phyloP scores from a whole-genome alignment of 2,888 invertebrate genomes.

The Maniola hyperantus region DNA sequence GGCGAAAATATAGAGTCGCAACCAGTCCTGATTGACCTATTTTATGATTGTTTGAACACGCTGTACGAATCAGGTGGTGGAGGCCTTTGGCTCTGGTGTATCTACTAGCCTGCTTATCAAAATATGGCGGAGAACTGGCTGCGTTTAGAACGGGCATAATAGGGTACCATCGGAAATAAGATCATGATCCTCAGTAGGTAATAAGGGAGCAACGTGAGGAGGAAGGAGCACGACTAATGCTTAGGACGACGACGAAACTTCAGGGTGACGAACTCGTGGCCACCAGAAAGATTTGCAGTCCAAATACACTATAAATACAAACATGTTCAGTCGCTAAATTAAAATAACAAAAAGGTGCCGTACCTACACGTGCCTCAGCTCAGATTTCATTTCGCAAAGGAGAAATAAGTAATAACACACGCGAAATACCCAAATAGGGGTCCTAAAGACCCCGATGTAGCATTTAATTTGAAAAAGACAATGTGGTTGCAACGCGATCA shows the following conservation, averaged over 20 bases:
- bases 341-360: slow-evolving; percentile 64
- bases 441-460: slow-evolving; percentile 56
- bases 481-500: slow-evolving; percentile 65
- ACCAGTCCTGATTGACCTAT: slow-evolving; percentile 20
- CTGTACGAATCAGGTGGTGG: neutral
- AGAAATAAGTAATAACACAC: slow-evolving; percentile 61
- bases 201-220: too few relatives aligned
- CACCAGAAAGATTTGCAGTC: slow-evolving; percentile 8
- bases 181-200: too few relatives aligned
- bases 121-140: too few relatives aligned
- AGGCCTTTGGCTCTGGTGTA: too few relatives aligned
- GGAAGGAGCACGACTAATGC: too few relatives aligned
- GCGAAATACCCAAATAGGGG: slow-evolving; percentile 58
- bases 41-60: slow-evolving; percentile 25
- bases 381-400: slow-evolving; percentile 68
- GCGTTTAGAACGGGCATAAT: too few relatives aligned
- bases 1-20: slow-evolving; percentile 21
- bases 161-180: too few relatives aligned
- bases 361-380: slow-evolving; percentile 71
- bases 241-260: too few relatives aligned
- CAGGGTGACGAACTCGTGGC: neutral
- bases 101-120: too few relatives aligned
- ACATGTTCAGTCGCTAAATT: slow-evolving; percentile 56
- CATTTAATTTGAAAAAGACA: slow-evolving; percentile 78
- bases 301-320: neutral